A percentile compares a stretch with the other conserved stretches of the same genome.
phyloP scores from a whole-genome alignment of 1,140 invertebrate genomes.

The Psix sp. region DNA sequence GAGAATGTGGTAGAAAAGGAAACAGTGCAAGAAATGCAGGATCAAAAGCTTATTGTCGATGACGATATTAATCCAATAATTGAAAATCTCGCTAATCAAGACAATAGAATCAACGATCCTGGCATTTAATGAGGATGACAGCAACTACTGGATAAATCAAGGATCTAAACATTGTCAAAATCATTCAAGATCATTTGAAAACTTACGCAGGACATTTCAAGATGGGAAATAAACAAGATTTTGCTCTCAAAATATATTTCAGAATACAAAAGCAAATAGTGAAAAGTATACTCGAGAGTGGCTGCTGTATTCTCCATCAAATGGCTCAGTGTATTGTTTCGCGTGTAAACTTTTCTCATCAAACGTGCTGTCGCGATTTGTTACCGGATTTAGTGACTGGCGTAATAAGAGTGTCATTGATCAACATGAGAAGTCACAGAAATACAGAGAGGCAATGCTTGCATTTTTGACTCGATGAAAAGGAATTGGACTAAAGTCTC shows the following conservation, averaged over 20 bases:
- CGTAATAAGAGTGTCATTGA: constrained; percentile 21
- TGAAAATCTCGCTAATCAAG: constrained; percentile 6
- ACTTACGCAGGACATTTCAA: too few species aligned
- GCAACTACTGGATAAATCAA: constrained; percentile 24
- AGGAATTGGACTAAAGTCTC: too few species aligned
- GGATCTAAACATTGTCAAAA: constrained; percentile 24
- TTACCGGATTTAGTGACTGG: constrained; percentile 30
- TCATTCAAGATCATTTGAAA: constrained; percentile 28
- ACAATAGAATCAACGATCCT: constrained; percentile 24
- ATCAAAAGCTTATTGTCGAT: constrained; percentile 9
- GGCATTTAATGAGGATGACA: constrained; percentile 17
- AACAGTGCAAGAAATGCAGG: constrained; percentile 1
- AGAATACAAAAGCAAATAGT: constrained; percentile 25
- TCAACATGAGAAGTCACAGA: constrained; percentile 29
- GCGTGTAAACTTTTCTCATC: constrained; percentile 24
- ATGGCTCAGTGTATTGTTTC: constrained; percentile 30
- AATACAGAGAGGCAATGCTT: constrained; percentile 11
- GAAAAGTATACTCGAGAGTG: constrained; percentile 28
- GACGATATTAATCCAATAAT: constrained; percentile 4
- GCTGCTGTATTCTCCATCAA: constrained; percentile 26
- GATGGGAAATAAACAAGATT: too few species aligned
- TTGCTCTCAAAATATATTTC: too few species aligned
- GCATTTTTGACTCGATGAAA: too few species aligned
- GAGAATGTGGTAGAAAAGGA: neutral
- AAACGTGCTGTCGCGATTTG: too few species aligned